phyloP scores from a whole-genome alignment of 1,140 invertebrate species.

The Onthophagus taurus region DNA sequence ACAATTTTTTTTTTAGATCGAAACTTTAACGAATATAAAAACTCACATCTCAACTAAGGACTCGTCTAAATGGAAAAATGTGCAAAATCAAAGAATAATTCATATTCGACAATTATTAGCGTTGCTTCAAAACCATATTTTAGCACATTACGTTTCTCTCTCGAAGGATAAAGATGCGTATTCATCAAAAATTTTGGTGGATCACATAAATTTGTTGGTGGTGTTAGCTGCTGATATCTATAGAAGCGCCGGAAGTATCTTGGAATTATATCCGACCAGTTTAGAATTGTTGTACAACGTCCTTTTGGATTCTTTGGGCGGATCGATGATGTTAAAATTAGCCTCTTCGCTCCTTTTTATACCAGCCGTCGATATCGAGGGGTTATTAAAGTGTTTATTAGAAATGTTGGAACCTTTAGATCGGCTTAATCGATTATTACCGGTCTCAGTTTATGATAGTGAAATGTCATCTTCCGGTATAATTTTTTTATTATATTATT shows the following conservation, averaged over 20 bases:
- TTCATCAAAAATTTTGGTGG: constrained; percentile 37
- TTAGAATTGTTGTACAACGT: constrained; percentile 41
- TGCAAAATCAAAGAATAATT: constrained; percentile 29
- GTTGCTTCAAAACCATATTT: constrained; percentile 51
- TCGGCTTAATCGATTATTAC: constrained; percentile 44
- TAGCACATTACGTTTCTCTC: constrained; percentile 39
- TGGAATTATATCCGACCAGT: constrained; percentile 32
- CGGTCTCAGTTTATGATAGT: constrained; percentile 32
- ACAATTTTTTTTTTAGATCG: constrained; percentile 23
- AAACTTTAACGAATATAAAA: constrained; percentile 27
- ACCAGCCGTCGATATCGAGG: constrained; percentile 36
- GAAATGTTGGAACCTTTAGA: constrained; percentile 45
- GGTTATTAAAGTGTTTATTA: constrained; percentile 42
- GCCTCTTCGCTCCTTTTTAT: constrained; percentile 48
- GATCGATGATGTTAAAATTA: constrained; percentile 49
- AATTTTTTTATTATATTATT: background rate
- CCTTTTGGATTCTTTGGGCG: constrained; percentile 44
- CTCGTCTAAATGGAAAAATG: constrained; percentile 28
- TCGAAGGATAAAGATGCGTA: constrained; percentile 4
- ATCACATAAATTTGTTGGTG: constrained; percentile 44
- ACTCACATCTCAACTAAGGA: constrained; percentile 26
- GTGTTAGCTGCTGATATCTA: constrained; percentile 42
- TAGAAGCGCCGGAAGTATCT: constrained; percentile 33
- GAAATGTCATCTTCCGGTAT: background rate
- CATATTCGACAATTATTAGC: constrained; percentile 46